These are phyloP conservation scores for Odocoileus virginianus DNA, from an alignment of 2,113 vertebrate genomes.

Conservation along the genomic window DNA sequence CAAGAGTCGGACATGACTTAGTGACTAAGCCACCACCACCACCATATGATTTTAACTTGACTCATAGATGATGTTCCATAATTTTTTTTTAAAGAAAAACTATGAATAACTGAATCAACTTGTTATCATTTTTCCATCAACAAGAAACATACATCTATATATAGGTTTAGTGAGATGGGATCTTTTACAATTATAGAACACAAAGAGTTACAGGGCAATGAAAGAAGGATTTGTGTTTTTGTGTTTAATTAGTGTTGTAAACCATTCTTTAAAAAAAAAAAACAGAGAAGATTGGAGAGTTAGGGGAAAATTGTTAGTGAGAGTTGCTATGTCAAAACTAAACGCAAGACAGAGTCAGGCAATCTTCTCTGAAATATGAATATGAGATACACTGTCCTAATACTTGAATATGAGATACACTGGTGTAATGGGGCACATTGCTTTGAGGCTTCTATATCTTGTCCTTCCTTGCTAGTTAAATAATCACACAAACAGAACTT, in stretches of 20 bases:
- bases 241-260: background rate
- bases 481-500: background rate
- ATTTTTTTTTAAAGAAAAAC: background rate
- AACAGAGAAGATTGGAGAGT: background rate
- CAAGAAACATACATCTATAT: background rate
- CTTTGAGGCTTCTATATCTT: background rate
- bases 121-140: background rate
- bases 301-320: background rate
- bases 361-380: background rate
- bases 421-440: fast-evolving
- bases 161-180: background rate
- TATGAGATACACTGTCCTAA: background rate
- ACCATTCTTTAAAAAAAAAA: background rate
- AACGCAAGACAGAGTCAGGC: background rate
- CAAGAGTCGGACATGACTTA: background rate
- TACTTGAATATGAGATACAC: background rate
- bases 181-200: background rate
- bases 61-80: background rate
- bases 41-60: background rate
- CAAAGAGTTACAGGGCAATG: background rate
- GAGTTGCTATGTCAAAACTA: background rate
- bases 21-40: no score
- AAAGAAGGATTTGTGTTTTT: background rate
- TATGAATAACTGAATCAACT: background rate
- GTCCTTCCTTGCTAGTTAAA: background rate